Conservation (phyloP, 2,797 vertebrate genomes). For the Morus bassanus region DNA sequence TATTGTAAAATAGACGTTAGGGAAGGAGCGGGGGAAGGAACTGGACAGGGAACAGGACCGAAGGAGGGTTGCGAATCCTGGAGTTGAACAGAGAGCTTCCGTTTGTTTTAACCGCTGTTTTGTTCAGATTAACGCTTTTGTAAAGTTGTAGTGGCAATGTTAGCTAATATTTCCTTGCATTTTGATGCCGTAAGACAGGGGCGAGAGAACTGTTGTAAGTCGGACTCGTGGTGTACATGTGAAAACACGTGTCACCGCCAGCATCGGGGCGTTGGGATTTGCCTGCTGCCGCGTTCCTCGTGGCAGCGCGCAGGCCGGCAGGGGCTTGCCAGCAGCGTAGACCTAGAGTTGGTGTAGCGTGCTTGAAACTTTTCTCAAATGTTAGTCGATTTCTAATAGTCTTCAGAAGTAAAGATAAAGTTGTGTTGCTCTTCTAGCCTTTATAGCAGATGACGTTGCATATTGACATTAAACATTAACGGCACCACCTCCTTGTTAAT, state of each 20-base stretch:
- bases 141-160: constrained; percentile 20
- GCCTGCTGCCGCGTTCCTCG: not conserved
- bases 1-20: constrained; percentile 24
- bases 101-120: constrained; percentile 10
- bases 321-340: not conserved
- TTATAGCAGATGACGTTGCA: constrained; percentile 56
- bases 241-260: not conserved
- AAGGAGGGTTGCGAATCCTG: not conserved
- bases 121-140: constrained; percentile 35
- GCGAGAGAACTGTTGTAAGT: not conserved
- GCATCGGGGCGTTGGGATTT: rapidly evolving
- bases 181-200: not conserved
- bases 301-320: not conserved
- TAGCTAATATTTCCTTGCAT: not conserved
- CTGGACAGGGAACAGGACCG: not conserved
- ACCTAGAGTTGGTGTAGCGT: not conserved
- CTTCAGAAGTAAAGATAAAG: constrained; percentile 19
- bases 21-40: not conserved
- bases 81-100: not conserved
- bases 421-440: constrained; percentile 62
- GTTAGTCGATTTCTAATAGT: constrained; percentile 23
- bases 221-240: rapidly evolving
- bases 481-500: constrained; percentile 61
- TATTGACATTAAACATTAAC: constrained; percentile 63
- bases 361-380: not conserved